These are phyloP conservation scores for Cantharis rustica DNA, from an alignment of 2,888 invertebrate species.

Conservation along the genomic window DNA sequence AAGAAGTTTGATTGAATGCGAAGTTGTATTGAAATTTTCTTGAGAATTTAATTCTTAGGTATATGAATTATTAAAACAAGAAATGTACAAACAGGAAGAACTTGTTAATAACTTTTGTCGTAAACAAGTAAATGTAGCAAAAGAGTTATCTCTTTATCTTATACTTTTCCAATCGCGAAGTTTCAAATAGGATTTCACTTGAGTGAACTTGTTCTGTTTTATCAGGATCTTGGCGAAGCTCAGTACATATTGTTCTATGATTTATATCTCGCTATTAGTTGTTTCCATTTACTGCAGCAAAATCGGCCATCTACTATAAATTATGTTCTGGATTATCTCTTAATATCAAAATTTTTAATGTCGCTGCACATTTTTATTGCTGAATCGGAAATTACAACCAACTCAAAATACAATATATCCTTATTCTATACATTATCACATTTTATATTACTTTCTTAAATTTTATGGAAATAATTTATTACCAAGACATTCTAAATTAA, in stretches of 20 bases:
- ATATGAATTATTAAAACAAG: conserved; percentile 26
- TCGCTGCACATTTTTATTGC: conserved; percentile 28
- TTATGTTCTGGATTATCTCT: conserved; percentile 33
- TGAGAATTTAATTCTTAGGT: neutral
- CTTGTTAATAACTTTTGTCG: conserved; percentile 31
- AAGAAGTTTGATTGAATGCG: neutral
- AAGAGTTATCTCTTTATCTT: conserved; percentile 28
- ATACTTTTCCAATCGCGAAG: conserved; percentile 43
- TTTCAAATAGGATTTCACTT: conserved; percentile 44
- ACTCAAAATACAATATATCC: neutral
- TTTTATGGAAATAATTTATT: neutral
- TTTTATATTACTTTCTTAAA: neutral
- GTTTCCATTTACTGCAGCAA: conserved; percentile 45
- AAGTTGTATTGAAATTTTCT: neutral
- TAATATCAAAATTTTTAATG: conserved; percentile 31
- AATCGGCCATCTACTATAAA: conserved; percentile 40
- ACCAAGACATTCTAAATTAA: neutral
- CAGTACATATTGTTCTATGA: conserved; percentile 46
- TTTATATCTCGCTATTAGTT: conserved; percentile 48
- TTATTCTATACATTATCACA: neutral
- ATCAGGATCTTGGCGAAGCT: conserved; percentile 38
- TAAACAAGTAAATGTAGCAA: conserved; percentile 29
- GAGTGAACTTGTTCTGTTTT: conserved; percentile 43
- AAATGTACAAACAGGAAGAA: conserved; percentile 19
- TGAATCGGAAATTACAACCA: conserved; percentile 24